Evolutionary conservation across 1,140 invertebrate genomes (phyloP).

Genomic region (Limonius californicus): DNA sequence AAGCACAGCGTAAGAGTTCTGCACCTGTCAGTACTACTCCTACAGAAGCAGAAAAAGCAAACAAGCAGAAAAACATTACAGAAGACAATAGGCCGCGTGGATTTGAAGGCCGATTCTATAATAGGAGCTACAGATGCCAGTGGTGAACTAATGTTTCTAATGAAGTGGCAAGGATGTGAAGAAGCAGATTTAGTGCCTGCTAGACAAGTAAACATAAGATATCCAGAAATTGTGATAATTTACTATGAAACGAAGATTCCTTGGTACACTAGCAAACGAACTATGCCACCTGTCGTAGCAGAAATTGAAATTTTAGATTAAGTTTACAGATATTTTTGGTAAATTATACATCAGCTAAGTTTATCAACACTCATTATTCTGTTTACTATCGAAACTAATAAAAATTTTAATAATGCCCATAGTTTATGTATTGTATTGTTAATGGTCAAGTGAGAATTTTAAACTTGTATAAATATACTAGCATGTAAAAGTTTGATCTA

Average conservation of each 20-base stretch:
- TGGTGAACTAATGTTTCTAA: too few relatives aligned
- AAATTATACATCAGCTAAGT: too few relatives aligned
- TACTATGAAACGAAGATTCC: slow-evolving; percentile 70
- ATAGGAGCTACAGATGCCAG: too few relatives aligned
- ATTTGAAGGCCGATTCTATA: slow-evolving; percentile 81
- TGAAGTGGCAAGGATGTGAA: slow-evolving; percentile 79
- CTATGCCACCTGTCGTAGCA: slow-evolving; percentile 6
- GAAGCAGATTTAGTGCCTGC: slow-evolving; percentile 78
- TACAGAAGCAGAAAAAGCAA: slow-evolving; percentile 34
- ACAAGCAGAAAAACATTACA: slow-evolving; percentile 47
- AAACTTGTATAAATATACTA: too few relatives aligned
- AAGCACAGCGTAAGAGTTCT: slow-evolving; percentile 42
- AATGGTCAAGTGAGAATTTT: too few relatives aligned
- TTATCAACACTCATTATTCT: too few relatives aligned
- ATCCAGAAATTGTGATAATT: slow-evolving; percentile 76
- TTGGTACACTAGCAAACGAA: slow-evolving; percentile 31
- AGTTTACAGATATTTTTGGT: neutral
- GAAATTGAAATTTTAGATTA: slow-evolving; percentile 24
- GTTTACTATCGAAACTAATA: too few relatives aligned
- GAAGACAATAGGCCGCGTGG: slow-evolving; percentile 63
- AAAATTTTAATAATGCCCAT: too few relatives aligned
- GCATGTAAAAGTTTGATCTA: too few relatives aligned
- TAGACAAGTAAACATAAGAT: slow-evolving; percentile 68
- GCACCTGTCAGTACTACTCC: neutral
- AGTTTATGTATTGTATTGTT: too few relatives aligned